phyloP scores from a whole-genome alignment of 2,888 invertebrate genomes.

The Danaus chrysippus region DNA sequence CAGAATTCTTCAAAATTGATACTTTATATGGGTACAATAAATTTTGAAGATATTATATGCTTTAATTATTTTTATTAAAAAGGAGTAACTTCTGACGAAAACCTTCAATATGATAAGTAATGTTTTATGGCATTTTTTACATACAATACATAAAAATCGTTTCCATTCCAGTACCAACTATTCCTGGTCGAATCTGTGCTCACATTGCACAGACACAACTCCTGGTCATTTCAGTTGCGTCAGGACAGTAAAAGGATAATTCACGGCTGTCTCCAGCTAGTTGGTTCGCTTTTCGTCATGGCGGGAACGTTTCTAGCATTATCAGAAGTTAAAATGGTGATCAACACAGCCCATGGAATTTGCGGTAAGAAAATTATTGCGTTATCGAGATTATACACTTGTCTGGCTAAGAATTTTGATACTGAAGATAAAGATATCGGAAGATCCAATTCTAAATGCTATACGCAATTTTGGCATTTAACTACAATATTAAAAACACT shows the following conservation, averaged over 20 bases:
- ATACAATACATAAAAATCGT: background rate
- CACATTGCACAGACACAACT: slow-evolving; percentile 69
- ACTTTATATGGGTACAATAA: too few relatives aligned
- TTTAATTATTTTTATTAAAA: too few relatives aligned
- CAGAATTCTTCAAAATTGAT: too few relatives aligned
- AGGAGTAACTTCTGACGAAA: too few relatives aligned
- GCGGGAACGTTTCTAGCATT: slow-evolving; percentile 72
- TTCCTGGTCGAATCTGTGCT: slow-evolving; percentile 73
- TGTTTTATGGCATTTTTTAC: too few relatives aligned
- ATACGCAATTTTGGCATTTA: slow-evolving; percentile 8
- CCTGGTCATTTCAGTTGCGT: slow-evolving; percentile 68
- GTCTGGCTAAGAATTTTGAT: slow-evolving; percentile 10
- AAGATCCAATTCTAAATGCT: slow-evolving; percentile 16
- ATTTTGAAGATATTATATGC: too few relatives aligned
- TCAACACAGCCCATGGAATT: slow-evolving; percentile 67
- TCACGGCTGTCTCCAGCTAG: slow-evolving; percentile 75
- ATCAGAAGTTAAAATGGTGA: slow-evolving; percentile 52
- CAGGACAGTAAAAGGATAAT: slow-evolving; percentile 63
- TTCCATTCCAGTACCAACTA: slow-evolving; percentile 67
- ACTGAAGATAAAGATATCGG: slow-evolving; percentile 21
- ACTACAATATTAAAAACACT: background rate
- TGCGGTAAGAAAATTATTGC: slow-evolving; percentile 54
- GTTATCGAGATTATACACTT: too few relatives aligned
- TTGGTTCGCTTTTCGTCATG: slow-evolving; percentile 71
- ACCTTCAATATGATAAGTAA: too few relatives aligned